These are phyloP conservation scores for Tenualosa thibaudeaui DNA, from an alignment of 2,797 vertebrate genomes.

Conservation along the genomic window DNA sequence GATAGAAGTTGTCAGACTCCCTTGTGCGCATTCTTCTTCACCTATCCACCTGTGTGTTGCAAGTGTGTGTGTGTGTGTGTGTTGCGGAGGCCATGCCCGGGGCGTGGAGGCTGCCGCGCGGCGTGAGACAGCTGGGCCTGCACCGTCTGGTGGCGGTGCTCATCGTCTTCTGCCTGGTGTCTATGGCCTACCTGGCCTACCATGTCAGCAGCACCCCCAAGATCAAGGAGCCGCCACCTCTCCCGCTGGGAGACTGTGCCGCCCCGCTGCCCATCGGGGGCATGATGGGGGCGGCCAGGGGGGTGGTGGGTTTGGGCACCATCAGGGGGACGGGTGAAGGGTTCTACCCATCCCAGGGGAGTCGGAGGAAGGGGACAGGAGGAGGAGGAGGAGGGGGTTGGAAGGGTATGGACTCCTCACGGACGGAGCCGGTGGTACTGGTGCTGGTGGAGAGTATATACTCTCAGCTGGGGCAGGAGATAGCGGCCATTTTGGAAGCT, in stretches of 20 bases:
- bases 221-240: conserved; percentile 78
- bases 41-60: neutral
- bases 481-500: conserved; percentile 91
- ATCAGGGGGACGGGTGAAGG: conserved; percentile 65
- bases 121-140: conserved; percentile 53
- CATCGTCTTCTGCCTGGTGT: conserved; percentile 90
- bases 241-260: conserved; percentile 83
- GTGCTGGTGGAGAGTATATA: conserved; percentile 96
- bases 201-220: conserved; percentile 87
- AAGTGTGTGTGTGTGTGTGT: neutral
- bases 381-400: conserved; percentile 37
- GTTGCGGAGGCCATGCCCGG: conserved; percentile 58
- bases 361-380: conserved; percentile 80
- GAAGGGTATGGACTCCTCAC: conserved; percentile 47
- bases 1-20: too few species aligned
- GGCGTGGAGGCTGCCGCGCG: conserved; percentile 47
- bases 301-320: neutral
- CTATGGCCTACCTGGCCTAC: conserved; percentile 91
- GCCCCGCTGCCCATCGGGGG: conserved; percentile 73
- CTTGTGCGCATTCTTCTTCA: neutral
- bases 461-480: conserved; percentile 94
- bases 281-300: neutral
- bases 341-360: conserved; percentile 78
- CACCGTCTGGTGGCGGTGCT: conserved; percentile 81
- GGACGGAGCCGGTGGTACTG: conserved; percentile 85